These are phyloP conservation scores for Orcinus orca DNA, from an alignment of 2,113 vertebrate species.

Conservation along the genomic window DNA sequence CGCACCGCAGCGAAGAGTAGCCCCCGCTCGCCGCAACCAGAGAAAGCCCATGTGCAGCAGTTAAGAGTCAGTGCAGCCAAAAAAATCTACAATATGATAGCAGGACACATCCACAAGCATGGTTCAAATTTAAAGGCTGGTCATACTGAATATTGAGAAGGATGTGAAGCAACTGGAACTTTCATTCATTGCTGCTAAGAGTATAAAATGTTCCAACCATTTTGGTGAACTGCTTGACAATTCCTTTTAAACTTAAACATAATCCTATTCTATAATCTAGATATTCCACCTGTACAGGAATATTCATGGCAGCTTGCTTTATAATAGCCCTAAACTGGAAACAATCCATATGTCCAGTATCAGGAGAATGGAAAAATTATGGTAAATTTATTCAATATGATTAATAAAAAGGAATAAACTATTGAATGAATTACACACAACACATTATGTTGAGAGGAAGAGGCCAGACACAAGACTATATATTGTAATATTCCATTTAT, in stretches of 20 bases:
- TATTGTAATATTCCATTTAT: background rate
- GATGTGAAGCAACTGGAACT: background rate
- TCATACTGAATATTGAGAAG: background rate
- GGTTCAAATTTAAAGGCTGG: background rate
- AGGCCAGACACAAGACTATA: background rate
- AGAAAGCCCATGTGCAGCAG: too few species aligned
- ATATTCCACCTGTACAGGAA: background rate
- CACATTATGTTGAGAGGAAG: background rate
- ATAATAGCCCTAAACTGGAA: background rate
- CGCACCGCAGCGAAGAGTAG: too few species aligned
- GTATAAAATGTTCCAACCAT: background rate
- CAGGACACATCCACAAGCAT: background rate
- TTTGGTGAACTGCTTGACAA: background rate
- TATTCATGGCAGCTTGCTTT: background rate
- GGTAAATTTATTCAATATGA: background rate
- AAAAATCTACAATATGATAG: background rate
- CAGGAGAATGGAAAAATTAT: background rate
- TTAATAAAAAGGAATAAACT: background rate
- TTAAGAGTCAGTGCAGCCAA: too few species aligned
- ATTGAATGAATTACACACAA: background rate
- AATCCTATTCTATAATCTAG: background rate
- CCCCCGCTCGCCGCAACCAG: too few species aligned
- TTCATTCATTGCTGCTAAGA: background rate
- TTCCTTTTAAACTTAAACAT: constrained; percentile 7
- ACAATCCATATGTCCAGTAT: background rate